Evolutionary conservation across 2,113 vertebrate genomes (phyloP).

Genomic region (Pseudonaja textilis): DNA sequence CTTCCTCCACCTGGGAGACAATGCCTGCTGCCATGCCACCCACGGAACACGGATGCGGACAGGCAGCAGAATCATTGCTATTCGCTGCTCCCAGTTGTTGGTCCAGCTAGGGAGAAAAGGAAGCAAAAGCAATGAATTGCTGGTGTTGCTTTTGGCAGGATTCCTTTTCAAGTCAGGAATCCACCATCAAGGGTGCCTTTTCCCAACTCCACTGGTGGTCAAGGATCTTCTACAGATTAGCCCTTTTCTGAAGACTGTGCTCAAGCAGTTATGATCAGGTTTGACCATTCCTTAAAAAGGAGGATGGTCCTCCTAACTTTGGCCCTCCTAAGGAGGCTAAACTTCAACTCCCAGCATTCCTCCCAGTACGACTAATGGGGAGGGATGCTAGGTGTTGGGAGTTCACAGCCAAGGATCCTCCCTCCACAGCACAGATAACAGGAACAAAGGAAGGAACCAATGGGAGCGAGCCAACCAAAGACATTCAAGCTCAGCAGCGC

Average conservation of each 20-base stretch:
- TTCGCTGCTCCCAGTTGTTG: neutral
- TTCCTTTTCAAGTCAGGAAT: neutral
- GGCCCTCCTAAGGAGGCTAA: neutral
- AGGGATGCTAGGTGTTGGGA: neutral
- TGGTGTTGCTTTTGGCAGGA: neutral
- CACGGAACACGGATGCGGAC: neutral
- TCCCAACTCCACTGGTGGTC: neutral
- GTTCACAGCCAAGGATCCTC: neutral
- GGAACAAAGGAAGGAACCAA: neutral
- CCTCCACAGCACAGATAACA: neutral
- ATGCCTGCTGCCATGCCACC: neutral
- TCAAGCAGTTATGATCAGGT: neutral
- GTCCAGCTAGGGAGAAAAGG: neutral
- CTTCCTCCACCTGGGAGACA: neutral
- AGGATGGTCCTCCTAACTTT: neutral
- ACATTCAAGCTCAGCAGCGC: too few species aligned
- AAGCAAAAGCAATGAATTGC: neutral
- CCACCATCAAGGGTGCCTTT: too few species aligned
- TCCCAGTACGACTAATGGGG: neutral
- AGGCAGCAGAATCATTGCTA: neutral
- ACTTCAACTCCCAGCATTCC: neutral
- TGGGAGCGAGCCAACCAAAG: neutral
- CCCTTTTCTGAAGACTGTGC: neutral
- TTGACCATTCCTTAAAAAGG: neutral
- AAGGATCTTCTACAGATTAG: neutral